Evolutionary conservation across 2,113 vertebrate genomes (phyloP).

Genomic region (Clarias magur): DNA sequence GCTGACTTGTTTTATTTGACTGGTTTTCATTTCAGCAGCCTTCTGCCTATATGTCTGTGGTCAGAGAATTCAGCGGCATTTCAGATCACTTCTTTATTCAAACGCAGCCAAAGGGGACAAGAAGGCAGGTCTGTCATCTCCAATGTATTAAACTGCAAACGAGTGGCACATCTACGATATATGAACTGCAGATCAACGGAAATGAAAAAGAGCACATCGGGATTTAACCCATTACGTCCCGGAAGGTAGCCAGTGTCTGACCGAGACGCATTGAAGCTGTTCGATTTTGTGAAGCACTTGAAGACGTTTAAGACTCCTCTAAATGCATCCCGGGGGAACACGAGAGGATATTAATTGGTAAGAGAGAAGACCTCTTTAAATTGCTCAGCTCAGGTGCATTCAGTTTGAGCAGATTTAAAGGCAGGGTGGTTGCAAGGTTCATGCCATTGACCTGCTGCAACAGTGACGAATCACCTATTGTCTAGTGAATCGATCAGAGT

Average conservation of each 20-base stretch:
- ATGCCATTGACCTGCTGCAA: constrained; percentile 41
- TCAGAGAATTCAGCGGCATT: constrained; percentile 43
- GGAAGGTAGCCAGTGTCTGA: not conserved
- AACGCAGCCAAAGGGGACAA: constrained; percentile 76
- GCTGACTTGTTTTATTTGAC: constrained; percentile 55
- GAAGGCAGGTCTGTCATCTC: constrained; percentile 74
- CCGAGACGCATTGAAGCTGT: not conserved
- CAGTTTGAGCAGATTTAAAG: constrained; percentile 16
- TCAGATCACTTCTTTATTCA: constrained; percentile 70
- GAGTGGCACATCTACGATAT: constrained; percentile 76
- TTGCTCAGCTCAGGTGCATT: constrained; percentile 35
- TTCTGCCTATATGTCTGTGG: constrained; percentile 51
- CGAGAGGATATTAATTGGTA: constrained; percentile 51
- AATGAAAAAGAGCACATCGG: constrained; percentile 71
- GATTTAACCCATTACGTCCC: constrained; percentile 69
- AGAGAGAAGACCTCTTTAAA: constrained; percentile 44
- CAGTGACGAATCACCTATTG: constrained; percentile 52
- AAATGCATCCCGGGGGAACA: constrained; percentile 8
- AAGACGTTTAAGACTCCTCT: constrained; percentile 7
- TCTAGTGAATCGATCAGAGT: constrained; percentile 50
- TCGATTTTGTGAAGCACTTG: not conserved
- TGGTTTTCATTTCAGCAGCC: constrained; percentile 52
- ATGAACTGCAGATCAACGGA: constrained; percentile 75
- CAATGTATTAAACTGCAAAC: constrained; percentile 77
- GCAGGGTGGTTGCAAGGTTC: constrained; percentile 26